Base-by-base conservation (phyloP, 1,140 invertebrate species). In the Trinorchestia longiramus region DNA sequence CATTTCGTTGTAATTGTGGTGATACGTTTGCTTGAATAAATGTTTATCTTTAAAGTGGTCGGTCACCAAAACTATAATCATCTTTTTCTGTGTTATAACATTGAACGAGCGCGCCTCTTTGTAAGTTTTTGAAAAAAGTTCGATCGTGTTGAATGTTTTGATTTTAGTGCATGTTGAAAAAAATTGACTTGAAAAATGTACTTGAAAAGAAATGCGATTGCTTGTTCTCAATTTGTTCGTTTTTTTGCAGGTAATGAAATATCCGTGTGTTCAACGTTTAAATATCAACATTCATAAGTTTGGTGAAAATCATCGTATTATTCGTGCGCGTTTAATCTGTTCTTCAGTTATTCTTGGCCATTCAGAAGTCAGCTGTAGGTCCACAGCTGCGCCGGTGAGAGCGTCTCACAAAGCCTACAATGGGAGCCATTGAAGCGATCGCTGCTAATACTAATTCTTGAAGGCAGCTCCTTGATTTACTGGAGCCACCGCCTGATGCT, bases 371-470 rank as follows among this genome's bases (percentile, higher is more conserved):
- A 11, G 43, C 92, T 36, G 15, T 77, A 36, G 62, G 88, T 28
- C 88, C 28, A 42, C 88, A 90, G 88, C 88, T 90, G 88, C 88
- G 8, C 88, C 11, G 88, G 36, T 28, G 88, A 77, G 88, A 94
- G 92, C 36, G 19, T 11, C 19, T 19, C 92, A 94, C 92, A 94
- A 94, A 45, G 43, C 92, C 44, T 19, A 44, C 92, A 94, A 94
- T 47, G 43, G 92, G 11, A 43, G 15, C 44, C 92, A 43, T 94
- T 94, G 92, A 94, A 43, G 92, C 92, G 92, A 94, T 94, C 92
- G 40, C 92, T 44, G 43, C 92, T 94, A 47, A 94, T 94, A 94
- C 43, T 94, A 94, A 94, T 94, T 94, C 92, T 45, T 44, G 92
- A 15, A 43, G 88, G 88, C 88, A 91, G 88, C 41, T 91, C 88